A percentile compares a stretch with the other conserved stretches of the same genome.
phyloP scores from a whole-genome alignment of 2,888 invertebrate genomes.

The Marasmarcha lunaedactyla region DNA sequence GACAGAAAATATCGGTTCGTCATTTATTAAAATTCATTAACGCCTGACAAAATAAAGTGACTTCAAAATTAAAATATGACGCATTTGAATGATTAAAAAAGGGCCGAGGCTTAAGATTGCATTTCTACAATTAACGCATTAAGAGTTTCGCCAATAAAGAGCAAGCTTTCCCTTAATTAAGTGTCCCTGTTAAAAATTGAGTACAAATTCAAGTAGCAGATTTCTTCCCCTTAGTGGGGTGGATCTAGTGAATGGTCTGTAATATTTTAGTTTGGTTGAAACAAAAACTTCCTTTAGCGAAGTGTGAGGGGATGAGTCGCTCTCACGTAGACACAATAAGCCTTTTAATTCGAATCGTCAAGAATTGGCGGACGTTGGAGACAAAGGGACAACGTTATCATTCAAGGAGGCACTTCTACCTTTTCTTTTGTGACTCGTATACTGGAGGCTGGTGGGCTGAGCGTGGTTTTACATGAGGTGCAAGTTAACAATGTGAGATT shows the following conservation, averaged over 20 bases:
- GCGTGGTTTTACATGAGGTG: too few relatives aligned
- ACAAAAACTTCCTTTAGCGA: conserved; percentile 51
- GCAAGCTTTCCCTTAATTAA: conserved; percentile 61
- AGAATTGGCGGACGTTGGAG: conserved; percentile 50
- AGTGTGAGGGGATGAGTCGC: conserved; percentile 40
- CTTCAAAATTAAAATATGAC: conserved; percentile 57
- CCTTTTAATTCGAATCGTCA: conserved; percentile 71
- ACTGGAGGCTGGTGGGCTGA: too few relatives aligned
- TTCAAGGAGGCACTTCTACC: conserved; percentile 70
- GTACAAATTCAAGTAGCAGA: conserved; percentile 68
- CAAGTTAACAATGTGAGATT: too few relatives aligned
- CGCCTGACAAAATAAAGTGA: conserved; percentile 27
- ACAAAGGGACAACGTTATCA: conserved; percentile 68
- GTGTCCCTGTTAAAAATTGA: conserved; percentile 67
- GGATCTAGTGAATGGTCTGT: conserved; percentile 64
- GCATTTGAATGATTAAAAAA: conserved; percentile 58
- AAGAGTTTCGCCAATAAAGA: conserved; percentile 64
- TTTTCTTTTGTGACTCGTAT: conserved; percentile 44
- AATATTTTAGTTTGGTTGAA: conserved; percentile 69
- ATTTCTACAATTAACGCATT: conserved; percentile 71
- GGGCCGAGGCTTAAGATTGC: conserved; percentile 55
- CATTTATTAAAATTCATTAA: conserved; percentile 35
- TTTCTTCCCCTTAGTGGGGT: conserved; percentile 36
- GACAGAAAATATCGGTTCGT: conserved; percentile 5
- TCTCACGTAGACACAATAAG: conserved; percentile 71